A percentile compares a stretch with the other conserved stretches of the same genome.
phyloP scores from a whole-genome alignment of 2,113 vertebrate genomes.

The Noctilio leporinus region DNA sequence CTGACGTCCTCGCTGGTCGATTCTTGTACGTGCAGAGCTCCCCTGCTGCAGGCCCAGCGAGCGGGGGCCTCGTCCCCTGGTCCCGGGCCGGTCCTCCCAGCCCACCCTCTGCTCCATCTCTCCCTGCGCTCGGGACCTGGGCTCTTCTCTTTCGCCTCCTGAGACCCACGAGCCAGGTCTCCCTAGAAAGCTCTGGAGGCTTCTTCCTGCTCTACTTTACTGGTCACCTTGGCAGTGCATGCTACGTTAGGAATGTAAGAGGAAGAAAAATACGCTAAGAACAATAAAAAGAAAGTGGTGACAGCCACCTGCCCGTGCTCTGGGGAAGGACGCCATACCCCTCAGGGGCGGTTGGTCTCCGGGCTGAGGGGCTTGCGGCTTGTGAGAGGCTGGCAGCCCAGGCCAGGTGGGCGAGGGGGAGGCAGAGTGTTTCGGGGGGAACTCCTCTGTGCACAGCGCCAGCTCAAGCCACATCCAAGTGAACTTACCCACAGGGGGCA shows the following conservation, averaged over 20 bases:
- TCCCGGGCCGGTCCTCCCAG: accelerated
- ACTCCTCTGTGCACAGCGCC: not conserved
- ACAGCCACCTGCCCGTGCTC: not conserved
- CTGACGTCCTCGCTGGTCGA: too few relatives aligned
- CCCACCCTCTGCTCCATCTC: too few relatives aligned
- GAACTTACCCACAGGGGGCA: not conserved
- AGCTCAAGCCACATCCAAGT: too few relatives aligned
- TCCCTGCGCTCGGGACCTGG: not conserved
- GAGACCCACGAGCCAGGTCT: not conserved
- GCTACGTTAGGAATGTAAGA: not conserved
- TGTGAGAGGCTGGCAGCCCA: not conserved
- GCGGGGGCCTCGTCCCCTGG: accelerated
- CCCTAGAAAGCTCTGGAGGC: not conserved
- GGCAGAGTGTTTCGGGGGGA: not conserved
- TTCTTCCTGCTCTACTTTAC: not conserved
- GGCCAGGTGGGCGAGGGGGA: too few relatives aligned
- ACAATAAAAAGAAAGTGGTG: not conserved
- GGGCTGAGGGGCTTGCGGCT: not conserved
- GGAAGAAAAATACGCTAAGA: not conserved
- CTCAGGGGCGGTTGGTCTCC: not conserved
- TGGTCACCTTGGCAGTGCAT: not conserved
- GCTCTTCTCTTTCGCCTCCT: not conserved
- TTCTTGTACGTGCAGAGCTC: too few relatives aligned
- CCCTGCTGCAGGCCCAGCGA: not conserved
- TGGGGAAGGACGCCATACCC: too few relatives aligned